Conservation (phyloP, 2,797 vertebrate genomes). For the Myotis planiceps region DNA sequence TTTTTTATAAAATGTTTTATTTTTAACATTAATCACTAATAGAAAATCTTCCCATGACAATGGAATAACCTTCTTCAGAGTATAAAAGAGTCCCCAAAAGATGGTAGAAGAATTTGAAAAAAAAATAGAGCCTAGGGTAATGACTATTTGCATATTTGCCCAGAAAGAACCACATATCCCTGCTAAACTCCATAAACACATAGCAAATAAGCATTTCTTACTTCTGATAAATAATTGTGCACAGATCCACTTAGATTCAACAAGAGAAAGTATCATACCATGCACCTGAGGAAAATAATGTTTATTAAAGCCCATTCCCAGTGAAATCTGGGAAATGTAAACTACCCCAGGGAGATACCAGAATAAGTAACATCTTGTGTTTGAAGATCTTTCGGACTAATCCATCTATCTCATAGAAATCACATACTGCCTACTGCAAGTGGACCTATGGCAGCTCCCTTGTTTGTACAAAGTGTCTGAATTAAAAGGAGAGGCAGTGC, state of each 20-base stretch:
- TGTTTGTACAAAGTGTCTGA: neutral
- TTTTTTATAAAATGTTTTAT: constrained; percentile 63
- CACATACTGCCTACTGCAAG: neutral
- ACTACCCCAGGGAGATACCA: neutral
- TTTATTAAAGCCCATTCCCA: neutral
- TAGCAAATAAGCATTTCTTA: neutral
- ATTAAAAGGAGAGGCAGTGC: neutral
- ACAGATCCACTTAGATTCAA: neutral
- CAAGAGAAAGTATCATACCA: neutral
- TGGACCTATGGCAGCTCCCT: neutral
- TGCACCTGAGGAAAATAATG: neutral
- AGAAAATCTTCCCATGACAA: constrained; percentile 7
- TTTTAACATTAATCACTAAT: constrained; percentile 53
- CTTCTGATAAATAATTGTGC: neutral
- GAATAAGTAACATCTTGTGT: neutral
- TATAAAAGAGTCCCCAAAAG: constrained; percentile 21
- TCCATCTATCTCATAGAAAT: neutral
- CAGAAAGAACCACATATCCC: neutral
- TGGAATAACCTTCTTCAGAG: neutral
- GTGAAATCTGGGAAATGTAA: neutral
- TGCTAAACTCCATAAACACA: constrained; percentile 20
- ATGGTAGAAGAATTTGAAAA: neutral
- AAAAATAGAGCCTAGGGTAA: neutral
- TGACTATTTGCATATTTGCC: neutral
- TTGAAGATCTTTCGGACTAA: neutral